Conservation (phyloP, 2,797 vertebrate genomes). For the Xyrichtys novacula region DNA sequence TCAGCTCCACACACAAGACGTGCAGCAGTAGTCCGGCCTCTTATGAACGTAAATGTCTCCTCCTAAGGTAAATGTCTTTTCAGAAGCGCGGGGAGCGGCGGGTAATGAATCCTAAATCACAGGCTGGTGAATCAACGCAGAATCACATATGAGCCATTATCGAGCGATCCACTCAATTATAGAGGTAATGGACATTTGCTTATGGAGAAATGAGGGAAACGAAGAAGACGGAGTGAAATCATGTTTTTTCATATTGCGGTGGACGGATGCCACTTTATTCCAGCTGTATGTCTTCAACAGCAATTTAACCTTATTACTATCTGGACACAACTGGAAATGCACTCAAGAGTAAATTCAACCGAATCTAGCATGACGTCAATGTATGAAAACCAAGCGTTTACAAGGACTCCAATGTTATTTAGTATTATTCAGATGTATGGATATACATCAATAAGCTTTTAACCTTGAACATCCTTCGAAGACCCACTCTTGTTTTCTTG, state of each 20-base stretch:
- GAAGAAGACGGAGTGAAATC: not conserved
- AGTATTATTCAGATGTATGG: too few relatives aligned
- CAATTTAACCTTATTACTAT: not conserved
- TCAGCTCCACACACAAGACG: not conserved
- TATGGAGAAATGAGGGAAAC: not conserved
- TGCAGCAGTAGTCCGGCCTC: conserved; percentile 4
- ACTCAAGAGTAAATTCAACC: not conserved
- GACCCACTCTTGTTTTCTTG: too few relatives aligned
- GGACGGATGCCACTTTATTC: not conserved
- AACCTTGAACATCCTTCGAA: too few relatives aligned
- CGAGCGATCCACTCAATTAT: conserved; percentile 1
- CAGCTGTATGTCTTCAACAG: not conserved
- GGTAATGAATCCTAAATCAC: conserved; percentile 33
- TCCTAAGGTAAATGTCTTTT: not conserved
- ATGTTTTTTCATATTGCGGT: not conserved
- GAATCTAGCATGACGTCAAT: too few relatives aligned
- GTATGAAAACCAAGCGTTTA: too few relatives aligned
- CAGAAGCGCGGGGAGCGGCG: conserved; percentile 11
- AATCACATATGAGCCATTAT: conserved; percentile 18
- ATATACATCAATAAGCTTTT: too few relatives aligned
- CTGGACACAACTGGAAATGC: not conserved
- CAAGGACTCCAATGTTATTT: too few relatives aligned
- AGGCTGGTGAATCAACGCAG: conserved; percentile 27
- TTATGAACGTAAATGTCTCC: not conserved
- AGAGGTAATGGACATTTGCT: not conserved